phyloP scores from a whole-genome alignment of 2,113 vertebrate genomes.

The Ochotona princeps region DNA sequence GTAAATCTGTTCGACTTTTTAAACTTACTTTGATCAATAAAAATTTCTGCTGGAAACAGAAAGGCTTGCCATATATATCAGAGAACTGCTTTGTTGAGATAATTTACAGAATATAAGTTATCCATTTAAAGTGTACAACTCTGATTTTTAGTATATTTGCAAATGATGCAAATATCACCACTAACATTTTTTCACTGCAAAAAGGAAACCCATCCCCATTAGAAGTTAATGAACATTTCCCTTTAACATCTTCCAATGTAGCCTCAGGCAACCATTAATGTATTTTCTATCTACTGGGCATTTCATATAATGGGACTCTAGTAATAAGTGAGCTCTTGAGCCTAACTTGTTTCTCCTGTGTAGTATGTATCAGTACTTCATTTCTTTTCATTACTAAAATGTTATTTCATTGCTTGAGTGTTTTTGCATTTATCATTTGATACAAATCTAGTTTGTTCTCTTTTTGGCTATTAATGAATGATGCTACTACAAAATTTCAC shows the following conservation, averaged over 20 bases:
- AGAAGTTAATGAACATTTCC: background rate
- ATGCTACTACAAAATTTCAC: background rate
- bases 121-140: background rate
- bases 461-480: background rate
- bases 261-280: background rate
- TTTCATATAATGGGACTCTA: background rate
- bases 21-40: background rate
- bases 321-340: background rate
- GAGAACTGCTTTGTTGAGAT: background rate
- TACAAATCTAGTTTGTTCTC: background rate
- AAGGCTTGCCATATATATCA: background rate
- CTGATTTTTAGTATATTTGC: background rate
- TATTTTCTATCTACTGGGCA: background rate
- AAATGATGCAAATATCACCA: background rate
- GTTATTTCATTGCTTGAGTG: background rate
- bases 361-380: background rate
- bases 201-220: background rate
- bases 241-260: background rate
- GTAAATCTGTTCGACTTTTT: background rate
- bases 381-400: background rate
- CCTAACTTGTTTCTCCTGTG: background rate
- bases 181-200: background rate
- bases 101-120: background rate
- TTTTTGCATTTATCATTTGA: background rate
- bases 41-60: constrained; percentile 3